Evolutionary conservation across 2,888 invertebrate species (phyloP), one percentile per base, ranked within the genome.

Genomic region (Nemoura dubitans): DNA sequence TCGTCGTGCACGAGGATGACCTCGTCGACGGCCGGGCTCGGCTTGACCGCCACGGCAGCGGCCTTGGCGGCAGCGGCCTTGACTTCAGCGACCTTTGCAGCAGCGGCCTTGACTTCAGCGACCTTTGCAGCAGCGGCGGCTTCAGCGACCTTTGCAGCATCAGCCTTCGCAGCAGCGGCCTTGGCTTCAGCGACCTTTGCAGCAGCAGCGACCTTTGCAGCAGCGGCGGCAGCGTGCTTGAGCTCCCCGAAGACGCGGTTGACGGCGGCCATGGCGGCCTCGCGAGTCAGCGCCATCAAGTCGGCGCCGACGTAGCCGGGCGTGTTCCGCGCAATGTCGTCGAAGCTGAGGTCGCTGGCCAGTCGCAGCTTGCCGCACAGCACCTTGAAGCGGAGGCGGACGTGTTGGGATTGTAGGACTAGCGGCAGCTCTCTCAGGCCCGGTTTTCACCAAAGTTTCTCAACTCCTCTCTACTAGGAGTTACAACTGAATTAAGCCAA

Each of bases 271-370:
- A 97, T 96, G 14, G 97, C 97, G 0, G 99, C 97, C 92, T 98
- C 97, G 88, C 97, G 94, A 0, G 96, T 95, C 86, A 99, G 92
- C 0, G 97, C 95, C 91, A 96, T 94, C 89, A 99, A 92, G 93
- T 99, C 98, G 3, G 98, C 98, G 21, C 98, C 99, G 59, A 99
- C 99, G 93, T 96, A 99, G 0, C 99, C 99, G 0, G 99, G 99
- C 7, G 98, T 98, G 85, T 96, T 93, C 89, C 95, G 95, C 29
- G 98, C 98, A 88, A 99, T 92, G 85, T 93, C 92, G 86, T 94
- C 92, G 90, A 95, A 95, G 91, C 96, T 95, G 89, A 98, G 94
- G 89, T 95, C 94, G 0, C 94, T 92, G 87, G 94, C 92, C 82
- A 98, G 91, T 86, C 94, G 94, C 86, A 98, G 92, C 86, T 94